These are phyloP conservation scores for Notiomystis cincta DNA, from an alignment of 2,113 vertebrate species.

Conservation along the genomic window DNA sequence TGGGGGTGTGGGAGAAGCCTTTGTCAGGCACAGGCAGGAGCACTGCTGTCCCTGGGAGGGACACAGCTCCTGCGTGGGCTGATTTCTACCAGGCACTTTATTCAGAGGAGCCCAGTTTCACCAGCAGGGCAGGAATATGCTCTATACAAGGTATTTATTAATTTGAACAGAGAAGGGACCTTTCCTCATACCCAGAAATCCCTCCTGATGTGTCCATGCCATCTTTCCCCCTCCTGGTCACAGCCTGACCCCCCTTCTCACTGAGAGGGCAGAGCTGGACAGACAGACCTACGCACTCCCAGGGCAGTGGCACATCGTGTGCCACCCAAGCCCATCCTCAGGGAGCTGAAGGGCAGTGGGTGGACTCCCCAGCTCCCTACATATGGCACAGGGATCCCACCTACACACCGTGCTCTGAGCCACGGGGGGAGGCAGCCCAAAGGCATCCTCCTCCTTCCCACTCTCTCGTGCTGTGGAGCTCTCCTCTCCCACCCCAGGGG, in stretches of 20 bases:
- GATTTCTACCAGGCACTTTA: slow-evolving; percentile 47
- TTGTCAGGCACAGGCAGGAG: background rate
- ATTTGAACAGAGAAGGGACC: background rate
- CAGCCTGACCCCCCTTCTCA: background rate
- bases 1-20: background rate
- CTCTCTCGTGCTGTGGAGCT: background rate
- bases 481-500: background rate
- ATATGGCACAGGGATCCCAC: background rate
- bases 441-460: background rate
- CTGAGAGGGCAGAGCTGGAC: background rate
- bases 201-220: background rate
- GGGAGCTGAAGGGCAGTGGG: background rate
- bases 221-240: background rate
- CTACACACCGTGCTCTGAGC: rapidly evolving
- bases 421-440: background rate
- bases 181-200: background rate
- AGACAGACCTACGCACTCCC: background rate
- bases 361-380: background rate
- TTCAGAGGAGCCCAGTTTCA: background rate
- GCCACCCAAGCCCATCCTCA: background rate
- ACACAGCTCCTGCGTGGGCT: background rate
- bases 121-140: background rate
- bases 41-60: background rate
- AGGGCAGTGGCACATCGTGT: rapidly evolving
- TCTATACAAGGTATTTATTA: background rate